Base-by-base conservation (phyloP, 2,888 invertebrate genomes). In the Catotricha subobsoleta region DNA sequence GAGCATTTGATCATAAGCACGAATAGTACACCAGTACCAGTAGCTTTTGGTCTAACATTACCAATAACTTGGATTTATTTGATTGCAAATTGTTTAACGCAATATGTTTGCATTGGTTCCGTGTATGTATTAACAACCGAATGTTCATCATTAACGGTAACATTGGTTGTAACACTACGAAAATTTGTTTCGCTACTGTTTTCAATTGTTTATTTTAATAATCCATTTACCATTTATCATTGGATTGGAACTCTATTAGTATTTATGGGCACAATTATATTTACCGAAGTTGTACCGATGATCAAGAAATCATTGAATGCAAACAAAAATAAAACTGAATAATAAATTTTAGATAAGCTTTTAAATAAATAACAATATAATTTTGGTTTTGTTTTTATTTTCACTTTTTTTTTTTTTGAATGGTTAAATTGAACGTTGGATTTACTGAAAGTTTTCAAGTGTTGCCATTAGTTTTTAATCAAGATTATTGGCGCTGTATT, bases 121-220 rank as follows among this genome's bases (percentile, higher is more conserved):
- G 97, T 98, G 2, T 98, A 92, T 55, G 75, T 83, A 23, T 66
- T 97, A 54, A 95, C 94, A 2, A 84, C 95, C 0, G 91, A 92
- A 60, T 92, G 91, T 56, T 74, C 87, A 1, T 92, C 95, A 0
- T 62, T 98, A 34, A 90, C 91, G 1, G 94, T 98, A 2, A 97
- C 95, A 0, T 67, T 98, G 49, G 90, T 98, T 1, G 82, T 98
- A 23, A 98, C 98, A 0, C 63, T 97, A 41, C 70, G 98, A 39
- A 98, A 98, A 64, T 98, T 98, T 57, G 71, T 88, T 25, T 94
- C 94, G 1, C 67, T 98, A 28, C 61, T 98, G n/a, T 82, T 98
- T 56, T 97, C 95, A 1, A 92, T 98, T 49, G 52, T 87, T 38
- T 63, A 94, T 61, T 98, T 98, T 58, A 71, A 77, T 51, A 98